Conservation (phyloP, 2,113 vertebrate species). For the Hirundichthys speculiger region DNA sequence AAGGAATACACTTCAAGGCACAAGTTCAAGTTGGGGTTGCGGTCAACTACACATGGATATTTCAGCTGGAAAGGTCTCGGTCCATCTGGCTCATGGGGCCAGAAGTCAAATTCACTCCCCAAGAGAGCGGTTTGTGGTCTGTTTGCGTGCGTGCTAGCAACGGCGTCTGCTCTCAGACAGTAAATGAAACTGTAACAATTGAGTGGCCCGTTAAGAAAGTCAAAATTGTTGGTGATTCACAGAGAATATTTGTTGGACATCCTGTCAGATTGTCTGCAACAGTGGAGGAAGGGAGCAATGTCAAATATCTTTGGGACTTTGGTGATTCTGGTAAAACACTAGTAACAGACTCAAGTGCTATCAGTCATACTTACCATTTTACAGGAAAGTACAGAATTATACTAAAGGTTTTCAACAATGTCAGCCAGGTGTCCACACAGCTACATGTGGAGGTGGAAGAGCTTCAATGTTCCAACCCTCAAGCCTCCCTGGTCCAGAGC, state of each 20-base stretch:
- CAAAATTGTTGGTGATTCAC: conserved; percentile 52
- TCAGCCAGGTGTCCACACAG: conserved; percentile 67
- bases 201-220: conserved; percentile 70
- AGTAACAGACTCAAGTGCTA: conserved; percentile 32
- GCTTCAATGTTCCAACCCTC: conserved; percentile 70
- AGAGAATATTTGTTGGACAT: conserved; percentile 67
- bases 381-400: conserved; percentile 62
- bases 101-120: conserved; percentile 70
- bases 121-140: conserved; percentile 65
- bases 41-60: conserved; percentile 75
- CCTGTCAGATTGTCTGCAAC: conserved; percentile 54
- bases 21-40: conserved; percentile 47
- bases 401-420: conserved; percentile 72
- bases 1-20: conserved; percentile 62
- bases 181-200: conserved; percentile 53
- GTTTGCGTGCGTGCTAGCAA: conserved; percentile 71
- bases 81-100: conserved; percentile 52
- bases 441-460: conserved; percentile 61
- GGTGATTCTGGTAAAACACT: conserved; percentile 54
- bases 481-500: conserved; percentile 60
- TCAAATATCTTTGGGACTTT: conserved; percentile 78
- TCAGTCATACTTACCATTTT: conserved; percentile 63
- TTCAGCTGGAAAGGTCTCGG: conserved; percentile 58
- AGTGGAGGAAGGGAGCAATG: conserved; percentile 59
- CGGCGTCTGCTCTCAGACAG: conserved; percentile 64